Evolutionary conservation across 2,113 vertebrate genomes (phyloP).

Genomic region (Megaleporinus macrocephalus): DNA sequence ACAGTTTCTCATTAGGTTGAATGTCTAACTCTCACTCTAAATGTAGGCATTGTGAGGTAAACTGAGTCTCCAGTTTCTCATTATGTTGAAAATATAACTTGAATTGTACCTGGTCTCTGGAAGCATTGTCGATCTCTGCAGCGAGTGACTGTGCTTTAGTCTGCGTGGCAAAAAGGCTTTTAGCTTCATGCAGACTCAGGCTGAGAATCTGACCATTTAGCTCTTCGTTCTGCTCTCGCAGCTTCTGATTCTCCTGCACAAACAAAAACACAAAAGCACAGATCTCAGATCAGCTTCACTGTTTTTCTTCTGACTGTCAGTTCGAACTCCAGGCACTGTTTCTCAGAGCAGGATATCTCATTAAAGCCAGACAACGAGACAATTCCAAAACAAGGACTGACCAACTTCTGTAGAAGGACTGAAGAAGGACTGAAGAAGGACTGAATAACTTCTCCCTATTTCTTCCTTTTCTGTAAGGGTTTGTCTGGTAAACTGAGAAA

Average conservation of each 20-base stretch:
- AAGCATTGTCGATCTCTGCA: conserved; percentile 95
- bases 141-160: conserved; percentile 97
- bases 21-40: too few species aligned
- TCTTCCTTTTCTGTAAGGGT: too few species aligned
- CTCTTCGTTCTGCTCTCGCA: conserved; percentile 95
- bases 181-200: conserved; percentile 94
- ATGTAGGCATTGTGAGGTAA: too few species aligned
- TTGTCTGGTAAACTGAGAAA: too few species aligned
- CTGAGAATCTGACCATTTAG: conserved; percentile 96
- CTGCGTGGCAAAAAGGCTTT: conserved; percentile 94
- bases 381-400: too few species aligned
- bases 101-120: conserved; percentile 90
- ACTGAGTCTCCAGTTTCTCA: too few species aligned
- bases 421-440: too few species aligned
- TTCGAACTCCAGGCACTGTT: not conserved
- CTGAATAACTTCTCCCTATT: too few species aligned
- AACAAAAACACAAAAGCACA: conserved; percentile 8
- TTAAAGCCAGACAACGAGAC: not conserved
- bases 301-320: not conserved
- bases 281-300: not conserved
- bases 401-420: too few species aligned
- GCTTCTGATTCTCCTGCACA: conserved; percentile 91
- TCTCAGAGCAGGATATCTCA: not conserved
- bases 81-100: not conserved
- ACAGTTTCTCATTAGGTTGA: too few species aligned